Conservation (phyloP, 1,140 invertebrate genomes). For the Philaenus spumarius region DNA sequence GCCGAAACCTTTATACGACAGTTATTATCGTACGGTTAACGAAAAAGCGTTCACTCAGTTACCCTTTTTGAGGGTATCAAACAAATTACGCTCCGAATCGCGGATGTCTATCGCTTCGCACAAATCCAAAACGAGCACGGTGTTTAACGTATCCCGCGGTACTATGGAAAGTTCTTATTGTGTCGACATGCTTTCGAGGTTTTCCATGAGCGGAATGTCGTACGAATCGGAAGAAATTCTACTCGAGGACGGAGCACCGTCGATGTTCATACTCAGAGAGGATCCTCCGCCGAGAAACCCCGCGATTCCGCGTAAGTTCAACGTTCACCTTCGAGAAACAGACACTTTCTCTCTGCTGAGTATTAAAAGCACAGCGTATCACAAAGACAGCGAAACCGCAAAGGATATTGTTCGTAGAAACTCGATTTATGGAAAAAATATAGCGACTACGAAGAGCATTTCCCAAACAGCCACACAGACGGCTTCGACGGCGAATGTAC, state of each 20-base stretch:
- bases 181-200: no score
- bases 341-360: neutral
- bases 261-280: neutral
- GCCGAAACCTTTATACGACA: neutral
- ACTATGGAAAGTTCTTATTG: no score
- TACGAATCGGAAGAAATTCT: neutral
- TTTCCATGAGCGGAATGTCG: neutral
- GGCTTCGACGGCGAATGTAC: neutral
- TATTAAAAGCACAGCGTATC: neutral
- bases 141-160: neutral
- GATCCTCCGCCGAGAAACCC: neutral
- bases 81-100: neutral
- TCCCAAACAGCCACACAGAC: slow-evolving; percentile 1
- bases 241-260: neutral
- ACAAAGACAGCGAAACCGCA: neutral
- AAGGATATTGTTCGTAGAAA: neutral
- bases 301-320: neutral
- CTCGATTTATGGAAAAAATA: neutral
- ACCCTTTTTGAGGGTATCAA: neutral
- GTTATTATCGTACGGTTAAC: neutral
- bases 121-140: neutral
- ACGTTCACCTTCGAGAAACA: neutral
- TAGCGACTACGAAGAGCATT: neutral
- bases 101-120: neutral
- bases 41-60: neutral